Evolutionary conservation across 2,888 invertebrate genomes (phyloP).

Genomic region (Drosophila imparisetae): DNA sequence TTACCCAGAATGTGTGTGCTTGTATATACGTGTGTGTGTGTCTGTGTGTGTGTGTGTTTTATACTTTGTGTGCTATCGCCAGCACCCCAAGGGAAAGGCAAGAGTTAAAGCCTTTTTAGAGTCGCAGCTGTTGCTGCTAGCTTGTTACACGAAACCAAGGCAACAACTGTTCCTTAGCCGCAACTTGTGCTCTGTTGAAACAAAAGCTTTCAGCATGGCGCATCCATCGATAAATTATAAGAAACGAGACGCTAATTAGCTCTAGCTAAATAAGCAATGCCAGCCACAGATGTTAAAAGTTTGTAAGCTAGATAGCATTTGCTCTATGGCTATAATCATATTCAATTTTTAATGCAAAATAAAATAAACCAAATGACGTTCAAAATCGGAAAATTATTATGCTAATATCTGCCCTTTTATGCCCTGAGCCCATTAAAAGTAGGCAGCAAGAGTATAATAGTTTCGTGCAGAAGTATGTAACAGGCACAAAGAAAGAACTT

Average conservation of each 20-base stretch:
- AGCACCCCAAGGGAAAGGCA: slow-evolving; percentile 11
- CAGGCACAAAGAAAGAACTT: neutral
- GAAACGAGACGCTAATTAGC: slow-evolving; percentile 50
- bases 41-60: slow-evolving; percentile 7
- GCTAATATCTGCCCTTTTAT: neutral
- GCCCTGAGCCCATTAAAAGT: neutral
- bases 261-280: slow-evolving; percentile 25
- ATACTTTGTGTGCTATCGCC: slow-evolving; percentile 6
- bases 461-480: neutral
- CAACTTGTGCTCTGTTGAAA: slow-evolving; percentile 38
- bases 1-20: slow-evolving; percentile 39
- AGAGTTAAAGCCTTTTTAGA: slow-evolving; percentile 46
- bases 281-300: slow-evolving; percentile 22
- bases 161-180: slow-evolving; percentile 37
- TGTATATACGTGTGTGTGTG: slow-evolving; percentile 9
- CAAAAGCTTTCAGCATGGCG: slow-evolving; percentile 43
- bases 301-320: neutral
- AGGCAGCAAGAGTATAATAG: neutral
- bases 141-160: slow-evolving; percentile 27
- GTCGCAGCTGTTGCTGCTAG: slow-evolving; percentile 58
- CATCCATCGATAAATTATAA: slow-evolving; percentile 57
- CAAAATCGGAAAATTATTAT: neutral
- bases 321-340: neutral
- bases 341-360: neutral
- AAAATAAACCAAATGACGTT: neutral